Conservation (phyloP, 2,113 vertebrate species). For the Spilogale gracilis region DNA sequence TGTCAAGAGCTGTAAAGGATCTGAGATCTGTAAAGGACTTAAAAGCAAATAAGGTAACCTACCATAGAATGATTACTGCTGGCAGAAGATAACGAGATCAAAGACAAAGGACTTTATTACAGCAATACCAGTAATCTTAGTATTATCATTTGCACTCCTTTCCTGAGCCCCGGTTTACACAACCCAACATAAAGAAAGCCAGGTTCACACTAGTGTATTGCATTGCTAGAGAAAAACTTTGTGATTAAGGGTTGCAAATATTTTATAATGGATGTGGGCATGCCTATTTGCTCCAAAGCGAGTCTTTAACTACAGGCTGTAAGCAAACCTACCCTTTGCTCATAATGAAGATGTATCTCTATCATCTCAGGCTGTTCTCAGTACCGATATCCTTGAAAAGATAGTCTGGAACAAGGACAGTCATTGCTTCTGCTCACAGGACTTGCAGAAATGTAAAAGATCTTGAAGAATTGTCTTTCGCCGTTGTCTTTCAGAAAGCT, state of each 20-base stretch:
- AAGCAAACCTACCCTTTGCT: neutral
- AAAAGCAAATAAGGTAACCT: neutral
- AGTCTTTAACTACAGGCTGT: neutral
- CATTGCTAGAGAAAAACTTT: neutral
- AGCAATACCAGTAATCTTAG: neutral
- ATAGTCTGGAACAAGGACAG: neutral
- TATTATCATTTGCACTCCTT: neutral
- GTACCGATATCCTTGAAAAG: neutral
- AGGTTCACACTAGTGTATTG: neutral
- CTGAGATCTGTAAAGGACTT: neutral
- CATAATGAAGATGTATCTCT: neutral
- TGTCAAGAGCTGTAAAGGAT: neutral
- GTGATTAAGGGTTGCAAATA: neutral
- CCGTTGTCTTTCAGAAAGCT: neutral
- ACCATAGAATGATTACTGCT: neutral
- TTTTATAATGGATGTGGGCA: neutral
- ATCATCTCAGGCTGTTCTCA: neutral
- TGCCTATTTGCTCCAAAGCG: neutral
- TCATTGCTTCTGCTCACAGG: neutral
- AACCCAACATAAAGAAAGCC: neutral
- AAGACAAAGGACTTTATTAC: neutral
- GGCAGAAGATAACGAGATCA: neutral
- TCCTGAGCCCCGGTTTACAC: neutral
- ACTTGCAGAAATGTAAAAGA: neutral
- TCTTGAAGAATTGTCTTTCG: neutral